These are phyloP conservation scores for Belonocnema kinseyi DNA, from an alignment of 1,140 invertebrate genomes.

Conservation along the genomic window DNA sequence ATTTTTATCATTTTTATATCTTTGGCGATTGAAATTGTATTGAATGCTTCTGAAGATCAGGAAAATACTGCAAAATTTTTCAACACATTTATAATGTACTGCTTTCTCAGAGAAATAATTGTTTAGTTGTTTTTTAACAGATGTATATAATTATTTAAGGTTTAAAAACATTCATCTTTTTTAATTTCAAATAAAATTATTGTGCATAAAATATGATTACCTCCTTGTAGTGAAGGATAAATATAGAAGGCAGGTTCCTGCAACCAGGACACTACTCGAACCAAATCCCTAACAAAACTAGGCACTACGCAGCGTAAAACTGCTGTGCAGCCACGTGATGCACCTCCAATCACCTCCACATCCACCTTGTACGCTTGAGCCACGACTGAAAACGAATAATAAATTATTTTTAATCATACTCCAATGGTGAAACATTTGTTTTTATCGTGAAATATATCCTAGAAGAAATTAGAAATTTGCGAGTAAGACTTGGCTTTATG, in stretches of 20 bases:
- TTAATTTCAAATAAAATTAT: neutral
- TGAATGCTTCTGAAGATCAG: too few species aligned
- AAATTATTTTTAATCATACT: slow-evolving; percentile 14
- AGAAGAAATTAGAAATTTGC: too few species aligned
- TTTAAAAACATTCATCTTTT: too few species aligned
- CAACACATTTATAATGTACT: too few species aligned
- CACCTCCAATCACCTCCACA: slow-evolving; percentile 81
- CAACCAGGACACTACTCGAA: slow-evolving; percentile 89
- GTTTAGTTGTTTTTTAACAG: too few species aligned
- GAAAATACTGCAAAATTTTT: too few species aligned
- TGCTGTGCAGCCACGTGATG: slow-evolving; percentile 86
- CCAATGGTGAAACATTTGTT: neutral
- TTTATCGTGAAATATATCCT: neutral
- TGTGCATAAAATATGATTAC: slow-evolving; percentile 70
- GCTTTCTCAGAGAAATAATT: too few species aligned
- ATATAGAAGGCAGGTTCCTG: slow-evolving; percentile 86
- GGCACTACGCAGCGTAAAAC: slow-evolving; percentile 88
- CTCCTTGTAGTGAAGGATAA: slow-evolving; percentile 85
- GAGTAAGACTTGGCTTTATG: too few species aligned
- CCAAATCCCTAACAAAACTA: slow-evolving; percentile 87
- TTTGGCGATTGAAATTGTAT: too few species aligned
- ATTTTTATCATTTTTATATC: too few species aligned
- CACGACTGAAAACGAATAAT: slow-evolving; percentile 79
- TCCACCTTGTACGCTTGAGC: slow-evolving; percentile 88
- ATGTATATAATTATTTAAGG: too few species aligned